Conservation (phyloP, 2,888 invertebrate genomes). For the Ecdyonurus torrentis region DNA sequence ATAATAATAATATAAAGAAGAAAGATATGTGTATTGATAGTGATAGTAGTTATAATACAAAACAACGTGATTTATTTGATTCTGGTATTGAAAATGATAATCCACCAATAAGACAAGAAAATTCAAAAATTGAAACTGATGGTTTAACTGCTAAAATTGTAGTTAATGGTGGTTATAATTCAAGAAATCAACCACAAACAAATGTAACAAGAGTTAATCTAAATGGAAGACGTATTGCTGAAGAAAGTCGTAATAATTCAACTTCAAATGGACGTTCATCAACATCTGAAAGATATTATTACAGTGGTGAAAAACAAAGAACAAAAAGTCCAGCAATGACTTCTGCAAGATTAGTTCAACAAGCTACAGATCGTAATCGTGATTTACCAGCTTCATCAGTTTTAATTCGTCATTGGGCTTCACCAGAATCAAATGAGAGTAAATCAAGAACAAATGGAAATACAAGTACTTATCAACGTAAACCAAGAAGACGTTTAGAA, state of each 20-base stretch:
- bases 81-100: constrained; percentile 1
- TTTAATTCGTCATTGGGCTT: background rate
- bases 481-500: background rate
- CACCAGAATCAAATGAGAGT: background rate
- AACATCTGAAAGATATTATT: background rate
- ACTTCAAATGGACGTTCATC: background rate
- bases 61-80: background rate
- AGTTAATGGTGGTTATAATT: background rate
- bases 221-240: background rate
- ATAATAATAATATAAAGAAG: background rate
- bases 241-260: background rate
- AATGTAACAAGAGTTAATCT: background rate
- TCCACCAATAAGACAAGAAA: background rate
- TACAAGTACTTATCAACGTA: background rate
- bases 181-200: background rate
- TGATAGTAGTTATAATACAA: background rate
- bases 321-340: background rate
- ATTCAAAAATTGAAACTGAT: background rate
- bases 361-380: background rate
- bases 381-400: background rate
- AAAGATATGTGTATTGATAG: background rate
- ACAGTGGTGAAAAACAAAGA: background rate
- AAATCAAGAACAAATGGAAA: background rate
- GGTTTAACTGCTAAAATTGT: background rate
- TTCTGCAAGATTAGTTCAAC: background rate